Evolutionary conservation across 2,888 invertebrate species (phyloP).

Genomic region (Craniophora ligustri): DNA sequence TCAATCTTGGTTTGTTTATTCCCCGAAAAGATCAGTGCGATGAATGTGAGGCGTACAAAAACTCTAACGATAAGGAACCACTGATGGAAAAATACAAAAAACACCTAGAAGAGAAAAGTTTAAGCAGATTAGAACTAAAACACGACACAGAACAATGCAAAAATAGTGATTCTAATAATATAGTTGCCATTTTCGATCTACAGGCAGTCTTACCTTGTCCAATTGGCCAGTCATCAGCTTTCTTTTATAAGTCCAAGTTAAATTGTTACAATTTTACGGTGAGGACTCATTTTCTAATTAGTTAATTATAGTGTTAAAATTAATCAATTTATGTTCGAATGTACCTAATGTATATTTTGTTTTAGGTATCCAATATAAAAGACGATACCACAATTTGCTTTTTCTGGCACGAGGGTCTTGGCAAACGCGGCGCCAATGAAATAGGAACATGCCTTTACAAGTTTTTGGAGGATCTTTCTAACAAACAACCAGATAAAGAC

Average conservation of each 20-base stretch:
- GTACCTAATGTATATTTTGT: slow-evolving; percentile 8
- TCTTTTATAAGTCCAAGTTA: slow-evolving; percentile 19
- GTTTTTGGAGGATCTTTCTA: slow-evolving; percentile 35
- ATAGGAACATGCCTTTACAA: slow-evolving; percentile 30
- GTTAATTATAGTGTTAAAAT: slow-evolving; percentile 15
- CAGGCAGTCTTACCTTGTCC: slow-evolving; percentile 8
- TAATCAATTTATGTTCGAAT: slow-evolving; percentile 9
- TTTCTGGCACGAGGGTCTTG: slow-evolving; percentile 47
- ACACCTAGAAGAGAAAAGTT: slow-evolving; percentile 42
- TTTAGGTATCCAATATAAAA: slow-evolving; percentile 25
- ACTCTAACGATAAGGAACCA: slow-evolving; percentile 44
- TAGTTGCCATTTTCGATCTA: slow-evolving; percentile 26
- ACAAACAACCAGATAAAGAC: slow-evolving; percentile 28
- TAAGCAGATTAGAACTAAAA: slow-evolving; percentile 24
- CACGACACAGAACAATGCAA: slow-evolving; percentile 11
- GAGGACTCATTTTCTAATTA: slow-evolving; percentile 8
- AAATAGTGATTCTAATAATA: slow-evolving; percentile 14
- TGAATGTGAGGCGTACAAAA: slow-evolving; percentile 45
- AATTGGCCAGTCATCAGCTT: slow-evolving; percentile 25
- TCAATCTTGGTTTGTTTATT: slow-evolving; percentile 41
- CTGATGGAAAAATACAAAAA: slow-evolving; percentile 24
- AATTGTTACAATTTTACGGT: slow-evolving; percentile 10
- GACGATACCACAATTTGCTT: slow-evolving; percentile 31
- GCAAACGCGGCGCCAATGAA: slow-evolving; percentile 45
- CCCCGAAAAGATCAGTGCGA: slow-evolving; percentile 52